Base-by-base conservation (phyloP, 2,888 invertebrate genomes). In the Dryomyza anilis region DNA sequence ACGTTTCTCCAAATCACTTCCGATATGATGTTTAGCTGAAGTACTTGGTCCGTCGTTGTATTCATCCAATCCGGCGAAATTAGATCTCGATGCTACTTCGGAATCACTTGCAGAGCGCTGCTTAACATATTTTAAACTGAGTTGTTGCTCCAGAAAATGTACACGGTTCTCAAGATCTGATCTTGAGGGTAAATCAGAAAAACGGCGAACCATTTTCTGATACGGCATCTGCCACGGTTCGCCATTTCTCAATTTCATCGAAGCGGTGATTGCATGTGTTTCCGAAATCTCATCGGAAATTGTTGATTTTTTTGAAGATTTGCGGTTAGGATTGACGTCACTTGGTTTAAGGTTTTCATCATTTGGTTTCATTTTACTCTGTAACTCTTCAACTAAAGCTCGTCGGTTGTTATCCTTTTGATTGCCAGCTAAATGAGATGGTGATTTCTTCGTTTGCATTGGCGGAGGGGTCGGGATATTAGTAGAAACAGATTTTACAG, bases 41-140 rank as follows among this genome's bases (percentile, higher is more conserved):
- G 77, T 78, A 64, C 71, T 72, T 2, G 30, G 78, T 63, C 39
- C 65, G 3, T 74, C 73, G 25, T 70, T 69, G n/a, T n/a, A n/a
- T 27, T 63, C 33, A 45, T 39, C 65, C 50, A 27, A 21, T 43
- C 63, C 64, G n/a, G 61, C 50, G 27, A 55, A 64, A 59, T 65
- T 57, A 29, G 60, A 60, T 65, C 67, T 72, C 66, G 80, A 79
- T 79, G 80, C 74, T 72, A 79, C 79, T 74, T 79, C 79, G 79
- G 79, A 79, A 80, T 79, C 79, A 79, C 79, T 79, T 79, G 79
- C 78, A 77, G 79, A 76, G 77, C 79, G 80, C 80, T 78, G 79
- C 79, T 78, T 80, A 74, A 75, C 73, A 70, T 77, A 73, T 76
- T 75, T 79, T 72, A 75, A 76, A 69, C 73, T 77, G 66, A 80